Evolutionary conservation across 2,888 invertebrate species (phyloP).

Genomic region (Hemistola chrysoprasaria): DNA sequence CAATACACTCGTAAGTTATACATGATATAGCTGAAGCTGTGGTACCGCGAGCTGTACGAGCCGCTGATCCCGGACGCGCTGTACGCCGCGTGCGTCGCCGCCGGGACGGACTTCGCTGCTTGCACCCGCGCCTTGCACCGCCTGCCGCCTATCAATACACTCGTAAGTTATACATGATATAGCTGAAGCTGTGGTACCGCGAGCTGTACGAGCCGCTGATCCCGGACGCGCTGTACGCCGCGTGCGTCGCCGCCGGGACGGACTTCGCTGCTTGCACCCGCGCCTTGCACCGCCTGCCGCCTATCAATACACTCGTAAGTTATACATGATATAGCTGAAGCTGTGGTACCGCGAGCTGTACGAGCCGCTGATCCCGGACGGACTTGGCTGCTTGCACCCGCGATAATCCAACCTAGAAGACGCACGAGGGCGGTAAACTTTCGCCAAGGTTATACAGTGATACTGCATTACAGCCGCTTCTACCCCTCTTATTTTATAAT

Average conservation of each 20-base stretch:
- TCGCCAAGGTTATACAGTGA: too few species aligned
- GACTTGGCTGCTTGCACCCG: constrained; percentile 90
- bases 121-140: constrained; percentile 92
- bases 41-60: constrained; percentile 97
- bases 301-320: constrained; percentile 92
- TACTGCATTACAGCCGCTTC: too few species aligned
- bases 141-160: constrained; percentile 94
- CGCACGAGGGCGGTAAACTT: too few species aligned
- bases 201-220: constrained; percentile 98
- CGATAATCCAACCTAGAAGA: too few species aligned
- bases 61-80: constrained; percentile 96
- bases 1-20: constrained; percentile 88
- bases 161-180: too few species aligned
- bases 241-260: constrained; percentile 87
- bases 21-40: constrained; percentile 86
- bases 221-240: constrained; percentile 94
- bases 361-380: constrained; percentile 95
- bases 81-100: constrained; percentile 93
- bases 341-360: constrained; percentile 97
- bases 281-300: constrained; percentile 93
- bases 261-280: constrained; percentile 90
- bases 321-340: too few species aligned
- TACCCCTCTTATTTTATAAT: too few species aligned
- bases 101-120: constrained; percentile 85
- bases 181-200: constrained; percentile 97